A percentile compares a stretch with the other conserved stretches of the same genome.
These are phyloP conservation scores for Lycorma delicatula DNA, from an alignment of 1,140 invertebrate species.

Conservation along the genomic window DNA sequence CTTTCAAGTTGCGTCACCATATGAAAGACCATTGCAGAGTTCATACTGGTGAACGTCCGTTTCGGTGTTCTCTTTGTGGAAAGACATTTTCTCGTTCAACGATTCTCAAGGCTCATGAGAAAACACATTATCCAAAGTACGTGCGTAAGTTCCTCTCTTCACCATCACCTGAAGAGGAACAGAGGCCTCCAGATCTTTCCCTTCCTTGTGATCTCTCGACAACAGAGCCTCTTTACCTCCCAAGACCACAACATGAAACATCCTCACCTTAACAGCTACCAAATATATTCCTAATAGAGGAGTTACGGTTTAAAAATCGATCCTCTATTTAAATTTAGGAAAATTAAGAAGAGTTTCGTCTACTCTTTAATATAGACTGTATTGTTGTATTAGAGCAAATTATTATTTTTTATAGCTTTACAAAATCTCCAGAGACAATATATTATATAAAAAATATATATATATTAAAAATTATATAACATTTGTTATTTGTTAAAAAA, in stretches of 20 bases:
- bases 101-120: constrained; percentile 83
- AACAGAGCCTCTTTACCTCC: constrained; percentile 25
- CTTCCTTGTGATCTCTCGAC: constrained; percentile 28
- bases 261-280: constrained; percentile 18
- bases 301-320: constrained; percentile 7
- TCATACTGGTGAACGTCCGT: constrained; percentile 82
- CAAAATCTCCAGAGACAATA: neutral
- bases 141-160: constrained; percentile 77
- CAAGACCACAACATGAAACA: constrained; percentile 9
- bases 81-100: constrained; percentile 84
- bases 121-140: constrained; percentile 85
- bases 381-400: neutral
- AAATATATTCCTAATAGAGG: constrained; percentile 15
- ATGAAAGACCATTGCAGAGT: constrained; percentile 90
- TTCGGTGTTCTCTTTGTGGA: constrained; percentile 76
- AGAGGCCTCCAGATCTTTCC: constrained; percentile 21
- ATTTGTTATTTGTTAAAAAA: no score
- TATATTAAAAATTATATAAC: neutral
- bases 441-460: neutral
- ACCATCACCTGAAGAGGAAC: constrained; percentile 68
- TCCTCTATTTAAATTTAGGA: constrained; percentile 3
- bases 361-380: neutral
- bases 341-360: neutral
- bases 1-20: constrained; percentile 81
- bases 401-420: neutral